Evolutionary conservation across 2,888 invertebrate genomes (phyloP).

Genomic region (Himalopsyche tibetana): DNA sequence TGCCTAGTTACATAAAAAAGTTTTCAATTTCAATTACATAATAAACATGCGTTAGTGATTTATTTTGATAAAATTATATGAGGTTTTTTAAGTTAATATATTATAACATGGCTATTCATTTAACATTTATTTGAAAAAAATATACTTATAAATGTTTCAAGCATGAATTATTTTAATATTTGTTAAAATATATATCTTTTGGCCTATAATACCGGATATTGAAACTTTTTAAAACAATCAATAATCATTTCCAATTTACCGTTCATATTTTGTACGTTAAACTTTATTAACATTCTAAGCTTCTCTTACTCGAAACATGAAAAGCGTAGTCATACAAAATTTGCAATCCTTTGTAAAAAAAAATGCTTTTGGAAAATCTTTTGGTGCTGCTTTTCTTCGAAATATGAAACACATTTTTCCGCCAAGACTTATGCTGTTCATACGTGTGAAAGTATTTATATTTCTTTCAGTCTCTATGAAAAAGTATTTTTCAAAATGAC

Average conservation of each 20-base stretch:
- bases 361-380: slow-evolving; percentile 12
- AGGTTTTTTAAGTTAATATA: too few species aligned
- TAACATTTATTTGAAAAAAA: too few species aligned
- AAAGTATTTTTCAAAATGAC: background rate
- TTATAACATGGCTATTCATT: too few species aligned
- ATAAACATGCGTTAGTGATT: too few species aligned
- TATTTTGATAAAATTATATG: too few species aligned
- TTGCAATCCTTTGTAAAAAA: slow-evolving; percentile 10
- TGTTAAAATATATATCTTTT: too few species aligned
- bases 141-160: too few species aligned
- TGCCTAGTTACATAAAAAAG: too few species aligned
- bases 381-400: slow-evolving; percentile 13
- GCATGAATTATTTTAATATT: too few species aligned
- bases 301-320: background rate
- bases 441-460: background rate
- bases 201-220: too few species aligned
- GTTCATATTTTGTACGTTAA: slow-evolving; percentile 1
- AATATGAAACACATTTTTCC: slow-evolving; percentile 26
- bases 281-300: background rate
- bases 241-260: background rate
- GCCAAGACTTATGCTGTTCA: background rate
- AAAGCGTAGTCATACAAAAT: slow-evolving; percentile 12
- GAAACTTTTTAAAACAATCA: too few species aligned
- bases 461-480: background rate
- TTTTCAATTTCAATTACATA: too few species aligned